A percentile compares a stretch with the other conserved stretches of the same genome.
Evolutionary conservation across 2,888 invertebrate species (phyloP).

Genomic region (Eristalinus sepulchralis): DNA sequence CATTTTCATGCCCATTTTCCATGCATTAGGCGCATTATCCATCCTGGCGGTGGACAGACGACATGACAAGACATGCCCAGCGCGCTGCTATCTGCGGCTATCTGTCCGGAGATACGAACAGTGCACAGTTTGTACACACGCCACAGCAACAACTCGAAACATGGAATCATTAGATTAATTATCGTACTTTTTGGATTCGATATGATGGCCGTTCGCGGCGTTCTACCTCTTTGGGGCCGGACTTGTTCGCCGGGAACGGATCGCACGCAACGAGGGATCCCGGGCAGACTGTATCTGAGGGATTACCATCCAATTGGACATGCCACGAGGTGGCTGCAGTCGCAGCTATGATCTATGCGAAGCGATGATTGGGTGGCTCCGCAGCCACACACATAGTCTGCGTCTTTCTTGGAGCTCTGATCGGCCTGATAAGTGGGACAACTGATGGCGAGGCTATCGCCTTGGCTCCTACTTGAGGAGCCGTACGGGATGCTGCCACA

Average conservation of each 20-base stretch:
- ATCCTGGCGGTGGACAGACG: conserved; percentile 52
- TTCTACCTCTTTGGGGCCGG: neutral
- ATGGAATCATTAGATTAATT: conserved; percentile 71
- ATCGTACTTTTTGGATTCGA: conserved; percentile 68
- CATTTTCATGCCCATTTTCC: conserved; percentile 67
- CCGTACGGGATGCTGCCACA: conserved; percentile 12
- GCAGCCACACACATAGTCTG: conserved; percentile 58
- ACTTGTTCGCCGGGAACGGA: neutral
- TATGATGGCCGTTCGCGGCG: conserved; percentile 21
- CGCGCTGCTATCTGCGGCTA: conserved; percentile 58
- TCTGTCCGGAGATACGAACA: conserved; percentile 53
- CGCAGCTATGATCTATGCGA: conserved; percentile 50
- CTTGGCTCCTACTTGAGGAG: conserved; percentile 14
- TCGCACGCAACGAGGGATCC: conserved; percentile 53
- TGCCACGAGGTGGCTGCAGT: conserved; percentile 48
- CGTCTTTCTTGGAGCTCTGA: conserved; percentile 22
- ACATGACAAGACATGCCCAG: conserved; percentile 68
- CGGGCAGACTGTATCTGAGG: conserved; percentile 59
- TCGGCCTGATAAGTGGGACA: conserved; percentile 55
- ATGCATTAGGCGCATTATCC: conserved; percentile 64
- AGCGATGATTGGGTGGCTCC: conserved; percentile 56
- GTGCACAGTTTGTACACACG: neutral
- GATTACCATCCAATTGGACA: conserved; percentile 67
- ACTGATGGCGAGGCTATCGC: conserved; percentile 21
- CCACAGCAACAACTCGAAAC: conserved; percentile 24